These are phyloP conservation scores for Eira barbara DNA, from an alignment of 2,113 vertebrate genomes.

Conservation along the genomic window DNA sequence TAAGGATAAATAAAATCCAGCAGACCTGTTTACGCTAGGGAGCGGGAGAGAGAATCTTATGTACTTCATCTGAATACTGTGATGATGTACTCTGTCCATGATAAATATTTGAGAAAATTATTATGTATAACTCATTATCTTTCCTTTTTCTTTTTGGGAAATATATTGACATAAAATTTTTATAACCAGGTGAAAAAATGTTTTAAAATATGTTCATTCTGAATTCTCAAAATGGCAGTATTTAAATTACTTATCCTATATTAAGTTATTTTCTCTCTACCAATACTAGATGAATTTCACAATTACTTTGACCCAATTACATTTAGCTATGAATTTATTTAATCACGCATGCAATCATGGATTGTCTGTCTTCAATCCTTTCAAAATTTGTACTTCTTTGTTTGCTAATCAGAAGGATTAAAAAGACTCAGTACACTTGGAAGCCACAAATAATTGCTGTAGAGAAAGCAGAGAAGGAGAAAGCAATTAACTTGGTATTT, in stretches of 20 bases:
- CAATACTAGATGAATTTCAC: background rate
- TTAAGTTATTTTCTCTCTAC: background rate
- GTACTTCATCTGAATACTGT: background rate
- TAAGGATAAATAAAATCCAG: background rate
- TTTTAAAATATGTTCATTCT: background rate
- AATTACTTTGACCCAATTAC: background rate
- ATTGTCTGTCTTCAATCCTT: background rate
- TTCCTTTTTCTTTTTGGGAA: background rate
- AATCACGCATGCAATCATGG: background rate
- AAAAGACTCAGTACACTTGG: background rate
- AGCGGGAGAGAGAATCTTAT: background rate
- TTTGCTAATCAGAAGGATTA: slow-evolving; percentile 30
- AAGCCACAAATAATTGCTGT: background rate
- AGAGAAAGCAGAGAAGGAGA: background rate
- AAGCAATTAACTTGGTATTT: background rate
- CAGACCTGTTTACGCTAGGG: background rate
- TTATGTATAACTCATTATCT: background rate
- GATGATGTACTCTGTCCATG: background rate
- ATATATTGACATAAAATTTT: background rate
- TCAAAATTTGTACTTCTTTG: background rate
- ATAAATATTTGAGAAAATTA: background rate
- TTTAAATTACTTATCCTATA: background rate
- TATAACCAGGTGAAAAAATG: background rate
- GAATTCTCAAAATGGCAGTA: background rate
- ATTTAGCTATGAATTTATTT: slow-evolving; percentile 19